phyloP scores from a whole-genome alignment of 2,113 vertebrate species.

The Oplegnathus fasciatus region DNA sequence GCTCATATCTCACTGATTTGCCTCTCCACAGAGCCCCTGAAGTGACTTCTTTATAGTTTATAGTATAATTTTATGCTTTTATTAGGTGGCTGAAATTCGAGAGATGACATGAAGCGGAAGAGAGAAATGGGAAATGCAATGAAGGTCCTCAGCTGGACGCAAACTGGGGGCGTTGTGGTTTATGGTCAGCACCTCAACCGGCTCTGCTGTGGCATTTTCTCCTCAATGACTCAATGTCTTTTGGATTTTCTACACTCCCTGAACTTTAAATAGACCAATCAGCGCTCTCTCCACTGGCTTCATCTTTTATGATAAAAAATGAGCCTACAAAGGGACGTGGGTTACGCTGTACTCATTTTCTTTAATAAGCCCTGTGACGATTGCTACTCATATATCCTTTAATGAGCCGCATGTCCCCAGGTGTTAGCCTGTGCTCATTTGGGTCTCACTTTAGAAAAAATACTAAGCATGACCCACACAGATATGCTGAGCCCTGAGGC shows the following conservation, averaged over 20 bases:
- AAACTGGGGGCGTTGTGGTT: neutral
- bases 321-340: neutral
- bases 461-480: neutral
- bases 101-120: neutral
- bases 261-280: constrained; percentile 20
- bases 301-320: constrained; percentile 12
- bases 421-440: neutral
- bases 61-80: neutral
- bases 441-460: neutral
- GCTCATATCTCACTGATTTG: neutral
- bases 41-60: neutral
- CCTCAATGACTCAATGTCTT: neutral
- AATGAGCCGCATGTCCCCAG: constrained; percentile 2
- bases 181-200: neutral
- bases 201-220: neutral
- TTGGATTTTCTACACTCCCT: neutral
- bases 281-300: neutral
- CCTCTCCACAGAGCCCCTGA: neutral
- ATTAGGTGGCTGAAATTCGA: neutral
- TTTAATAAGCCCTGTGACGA: constrained; percentile 24
- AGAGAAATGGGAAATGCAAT: neutral
- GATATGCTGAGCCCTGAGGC: neutral
- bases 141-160: neutral
- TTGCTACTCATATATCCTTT: neutral
- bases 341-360: neutral